Evolutionary conservation across 1,140 invertebrate species (phyloP).

Genomic region (Heliconius congener): DNA sequence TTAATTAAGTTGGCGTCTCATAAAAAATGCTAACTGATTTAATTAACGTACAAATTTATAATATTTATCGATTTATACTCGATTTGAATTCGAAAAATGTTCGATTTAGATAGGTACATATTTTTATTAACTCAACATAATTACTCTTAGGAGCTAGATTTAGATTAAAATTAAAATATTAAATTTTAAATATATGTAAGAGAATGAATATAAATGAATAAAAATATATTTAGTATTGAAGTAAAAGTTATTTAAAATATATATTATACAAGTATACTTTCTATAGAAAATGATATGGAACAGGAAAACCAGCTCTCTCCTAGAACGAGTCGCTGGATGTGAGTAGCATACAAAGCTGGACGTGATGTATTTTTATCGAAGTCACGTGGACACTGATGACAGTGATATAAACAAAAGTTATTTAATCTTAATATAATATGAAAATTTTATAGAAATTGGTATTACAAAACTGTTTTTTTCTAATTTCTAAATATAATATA

Average conservation of each 20-base stretch:
- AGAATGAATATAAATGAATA: neutral
- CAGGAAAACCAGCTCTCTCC: constrained; percentile 71
- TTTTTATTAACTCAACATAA: neutral
- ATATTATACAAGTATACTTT: constrained; percentile 35
- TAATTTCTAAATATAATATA: too few species aligned
- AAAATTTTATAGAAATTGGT: too few species aligned
- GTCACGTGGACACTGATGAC: constrained; percentile 9
- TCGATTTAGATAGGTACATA: neutral
- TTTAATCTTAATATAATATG: neutral
- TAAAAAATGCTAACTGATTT: neutral
- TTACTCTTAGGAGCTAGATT: too few species aligned
- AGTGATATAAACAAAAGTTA: constrained; percentile 10
- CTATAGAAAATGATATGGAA: constrained; percentile 48
- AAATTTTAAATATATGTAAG: neutral
- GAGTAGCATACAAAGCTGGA: constrained; percentile 58
- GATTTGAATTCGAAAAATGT: neutral
- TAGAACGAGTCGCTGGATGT: constrained; percentile 58
- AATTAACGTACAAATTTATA: neutral
- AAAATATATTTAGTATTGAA: neutral
- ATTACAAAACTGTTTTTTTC: neutral
- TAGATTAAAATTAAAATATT: too few species aligned
- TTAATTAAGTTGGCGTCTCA: constrained; percentile 3
- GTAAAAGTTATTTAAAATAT: neutral
- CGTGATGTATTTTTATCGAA: constrained; percentile 21
- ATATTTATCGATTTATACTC: neutral